A percentile compares a stretch with the other conserved stretches of the same genome.
phyloP scores from a whole-genome alignment of 2,888 invertebrate species.

The Leptinotarsa juncta region DNA sequence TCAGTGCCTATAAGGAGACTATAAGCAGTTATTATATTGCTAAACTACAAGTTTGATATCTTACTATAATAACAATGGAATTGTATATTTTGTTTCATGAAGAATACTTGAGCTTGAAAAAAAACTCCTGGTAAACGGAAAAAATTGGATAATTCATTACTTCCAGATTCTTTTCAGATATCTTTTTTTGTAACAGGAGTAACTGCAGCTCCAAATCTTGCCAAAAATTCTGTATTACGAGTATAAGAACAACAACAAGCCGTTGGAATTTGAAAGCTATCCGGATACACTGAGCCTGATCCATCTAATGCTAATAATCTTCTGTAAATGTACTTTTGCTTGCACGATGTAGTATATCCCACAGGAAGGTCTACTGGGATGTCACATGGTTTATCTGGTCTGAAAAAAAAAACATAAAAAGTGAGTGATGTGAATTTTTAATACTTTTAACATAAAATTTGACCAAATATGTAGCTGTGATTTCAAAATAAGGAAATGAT shows the following conservation, averaged over 20 bases:
- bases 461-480: too few relatives aligned
- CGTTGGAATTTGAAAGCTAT: slow-evolving; percentile 75
- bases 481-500: too few relatives aligned
- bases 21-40: too few relatives aligned
- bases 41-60: too few relatives aligned
- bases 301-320: slow-evolving; percentile 69
- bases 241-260: slow-evolving; percentile 77
- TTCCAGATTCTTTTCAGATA: too few relatives aligned
- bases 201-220: slow-evolving; percentile 9
- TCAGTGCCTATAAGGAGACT: too few relatives aligned
- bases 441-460: too few relatives aligned
- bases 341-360: slow-evolving; percentile 68
- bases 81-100: too few relatives aligned
- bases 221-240: slow-evolving; percentile 48
- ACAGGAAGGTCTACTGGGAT: slow-evolving; percentile 63
- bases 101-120: too few relatives aligned
- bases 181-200: not conserved
- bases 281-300: slow-evolving; percentile 65
- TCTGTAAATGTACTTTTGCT: slow-evolving; percentile 71
- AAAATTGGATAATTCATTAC: too few relatives aligned
- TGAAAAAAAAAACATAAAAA: slow-evolving; percentile 10
- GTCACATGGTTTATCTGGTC: slow-evolving; percentile 64
- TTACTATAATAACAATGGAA: too few relatives aligned
- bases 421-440: not conserved
- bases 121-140: too few relatives aligned